phyloP scores from a whole-genome alignment of 2,797 vertebrate species.

The Scarus forsteni region DNA sequence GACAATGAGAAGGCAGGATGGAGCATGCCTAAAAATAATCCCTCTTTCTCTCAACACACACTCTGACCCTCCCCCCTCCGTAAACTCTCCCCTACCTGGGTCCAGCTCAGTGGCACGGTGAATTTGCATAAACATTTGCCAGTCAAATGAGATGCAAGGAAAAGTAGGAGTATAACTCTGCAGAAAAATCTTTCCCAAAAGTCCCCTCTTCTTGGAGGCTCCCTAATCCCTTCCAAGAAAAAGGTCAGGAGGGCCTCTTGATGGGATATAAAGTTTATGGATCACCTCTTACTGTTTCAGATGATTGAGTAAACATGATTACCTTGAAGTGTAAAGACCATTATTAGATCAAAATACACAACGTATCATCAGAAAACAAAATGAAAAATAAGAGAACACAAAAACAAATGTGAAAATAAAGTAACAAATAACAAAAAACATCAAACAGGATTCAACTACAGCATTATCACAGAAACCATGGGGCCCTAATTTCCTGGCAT shows the following conservation, averaged over 20 bases:
- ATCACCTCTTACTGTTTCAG: too few species aligned
- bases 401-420: too few species aligned
- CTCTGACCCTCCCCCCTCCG: conserved; percentile 27
- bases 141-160: conserved; percentile 72
- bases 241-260: background rate
- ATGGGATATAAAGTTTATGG: too few species aligned
- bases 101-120: conserved; percentile 17
- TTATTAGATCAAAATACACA: too few species aligned
- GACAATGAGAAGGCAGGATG: conserved; percentile 50
- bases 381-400: too few species aligned
- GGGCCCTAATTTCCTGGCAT: too few species aligned
- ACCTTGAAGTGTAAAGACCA: too few species aligned
- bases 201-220: conserved; percentile 55
- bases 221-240: conserved; percentile 43
- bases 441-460: too few species aligned
- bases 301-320: too few species aligned
- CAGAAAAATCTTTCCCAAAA: conserved; percentile 51
- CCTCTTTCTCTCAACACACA: background rate
- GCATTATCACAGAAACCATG: too few species aligned
- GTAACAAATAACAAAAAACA: too few species aligned
- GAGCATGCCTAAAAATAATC: conserved; percentile 40
- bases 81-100: conserved; percentile 22
- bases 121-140: conserved; percentile 78
- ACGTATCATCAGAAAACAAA: too few species aligned
- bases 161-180: conserved; percentile 41